Percentiles rank a stretch among this genome's conserved stretches.
These are phyloP conservation scores for Mungos mungo DNA, from an alignment of 2,113 vertebrate species.

Conservation along the genomic window DNA sequence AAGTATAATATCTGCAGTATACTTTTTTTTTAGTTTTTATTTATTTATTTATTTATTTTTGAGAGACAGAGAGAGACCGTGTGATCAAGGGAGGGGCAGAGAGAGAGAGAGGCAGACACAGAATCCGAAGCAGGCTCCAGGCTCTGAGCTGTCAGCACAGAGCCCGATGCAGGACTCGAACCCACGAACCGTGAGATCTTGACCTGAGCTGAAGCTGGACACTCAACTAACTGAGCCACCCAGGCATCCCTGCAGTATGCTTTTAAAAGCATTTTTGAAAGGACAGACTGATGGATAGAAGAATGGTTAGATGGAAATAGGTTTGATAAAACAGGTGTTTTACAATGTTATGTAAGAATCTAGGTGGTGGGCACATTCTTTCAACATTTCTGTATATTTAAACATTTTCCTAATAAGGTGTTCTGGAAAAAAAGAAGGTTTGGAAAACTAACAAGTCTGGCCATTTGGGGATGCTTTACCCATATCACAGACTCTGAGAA, in stretches of 20 bases:
- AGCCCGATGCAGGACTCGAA: no score
- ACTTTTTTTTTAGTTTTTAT: background rate
- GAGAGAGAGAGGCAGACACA: no score
- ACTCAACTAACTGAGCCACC: no score
- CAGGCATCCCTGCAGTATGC: background rate
- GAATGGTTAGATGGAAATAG: background rate
- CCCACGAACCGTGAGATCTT: no score
- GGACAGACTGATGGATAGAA: background rate
- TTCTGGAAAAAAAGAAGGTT: background rate
- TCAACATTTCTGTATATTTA: background rate
- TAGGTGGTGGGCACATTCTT: background rate
- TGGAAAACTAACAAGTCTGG: background rate
- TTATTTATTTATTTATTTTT: no score
- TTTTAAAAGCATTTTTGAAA: constrained; percentile 10
- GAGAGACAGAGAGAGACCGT: no score
- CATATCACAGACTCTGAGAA: background rate
- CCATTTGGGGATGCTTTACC: background rate
- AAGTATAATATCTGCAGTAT: background rate
- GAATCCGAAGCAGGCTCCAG: no score
- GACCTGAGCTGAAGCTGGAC: no score
- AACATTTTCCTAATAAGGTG: constrained; percentile 31
- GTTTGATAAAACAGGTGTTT: background rate
- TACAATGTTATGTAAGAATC: background rate
- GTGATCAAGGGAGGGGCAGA: no score
- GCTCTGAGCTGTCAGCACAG: no score